Evolutionary conservation across 2,797 vertebrate genomes (phyloP).

Genomic region (Sebastolobus alascanus): DNA sequence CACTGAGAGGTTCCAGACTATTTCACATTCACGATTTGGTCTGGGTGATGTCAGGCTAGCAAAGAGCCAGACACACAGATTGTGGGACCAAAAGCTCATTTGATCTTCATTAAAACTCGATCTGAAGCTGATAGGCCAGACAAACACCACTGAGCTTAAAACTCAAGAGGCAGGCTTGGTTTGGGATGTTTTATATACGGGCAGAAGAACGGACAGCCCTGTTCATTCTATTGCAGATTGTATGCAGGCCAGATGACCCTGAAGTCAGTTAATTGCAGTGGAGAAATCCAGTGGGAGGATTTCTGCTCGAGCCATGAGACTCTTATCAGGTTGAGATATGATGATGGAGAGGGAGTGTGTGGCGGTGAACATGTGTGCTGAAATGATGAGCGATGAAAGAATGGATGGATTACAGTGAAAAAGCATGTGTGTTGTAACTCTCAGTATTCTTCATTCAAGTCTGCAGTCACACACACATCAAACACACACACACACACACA

Average conservation of each 20-base stretch:
- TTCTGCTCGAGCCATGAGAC: slow-evolving; percentile 24
- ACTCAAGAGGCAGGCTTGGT: neutral
- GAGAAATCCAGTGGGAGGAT: slow-evolving; percentile 58
- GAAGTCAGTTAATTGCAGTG: slow-evolving; percentile 22
- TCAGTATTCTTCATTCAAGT: neutral
- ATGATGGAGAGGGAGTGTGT: slow-evolving; percentile 49
- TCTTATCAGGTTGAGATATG: slow-evolving; percentile 56
- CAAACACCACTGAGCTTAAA: slow-evolving; percentile 1
- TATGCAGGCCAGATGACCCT: slow-evolving; percentile 38
- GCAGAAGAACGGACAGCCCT: slow-evolving; percentile 14
- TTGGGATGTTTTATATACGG: slow-evolving; percentile 16
- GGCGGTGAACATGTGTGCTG: slow-evolving; percentile 25
- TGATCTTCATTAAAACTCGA: neutral
- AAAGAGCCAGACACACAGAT: slow-evolving; percentile 20
- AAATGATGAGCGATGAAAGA: slow-evolving; percentile 52
- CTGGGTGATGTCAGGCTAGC: neutral
- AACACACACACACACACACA: no score
- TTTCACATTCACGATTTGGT: neutral
- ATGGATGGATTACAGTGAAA: slow-evolving; percentile 26
- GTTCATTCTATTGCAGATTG: slow-evolving; percentile 3
- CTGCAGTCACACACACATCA: neutral
- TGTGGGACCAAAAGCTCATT: neutral
- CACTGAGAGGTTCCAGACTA: neutral
- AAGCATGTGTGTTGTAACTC: slow-evolving; percentile 31
- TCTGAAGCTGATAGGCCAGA: slow-evolving; percentile 15